Percentiles rank a stretch among this genome's conserved stretches.
Evolutionary conservation across 1,140 invertebrate genomes (phyloP).

Genomic region (Notospermus geniculatus): DNA sequence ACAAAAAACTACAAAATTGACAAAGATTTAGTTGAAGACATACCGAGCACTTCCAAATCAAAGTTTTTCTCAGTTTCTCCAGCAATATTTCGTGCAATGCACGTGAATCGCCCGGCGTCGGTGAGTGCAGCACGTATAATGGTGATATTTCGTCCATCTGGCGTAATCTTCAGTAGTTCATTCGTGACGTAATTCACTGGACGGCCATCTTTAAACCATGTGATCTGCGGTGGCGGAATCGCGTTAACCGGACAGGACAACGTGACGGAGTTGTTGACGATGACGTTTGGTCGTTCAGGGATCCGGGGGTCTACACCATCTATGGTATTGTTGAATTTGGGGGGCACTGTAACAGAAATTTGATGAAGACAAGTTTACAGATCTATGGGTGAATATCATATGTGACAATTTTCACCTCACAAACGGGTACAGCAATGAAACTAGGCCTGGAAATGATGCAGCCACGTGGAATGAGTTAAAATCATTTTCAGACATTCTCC

Average conservation of each 20-base stretch:
- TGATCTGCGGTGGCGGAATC: constrained; percentile 53
- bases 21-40: neutral
- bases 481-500: too few relatives aligned
- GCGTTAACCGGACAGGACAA: constrained; percentile 55
- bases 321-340: constrained; percentile 36
- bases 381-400: too few relatives aligned
- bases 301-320: constrained; percentile 19
- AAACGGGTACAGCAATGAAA: too few relatives aligned
- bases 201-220: constrained; percentile 44
- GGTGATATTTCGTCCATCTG: constrained; percentile 14
- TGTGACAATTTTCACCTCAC: too few relatives aligned
- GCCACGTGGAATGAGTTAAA: too few relatives aligned
- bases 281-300: constrained; percentile 26
- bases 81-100: constrained; percentile 53
- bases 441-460: too few relatives aligned
- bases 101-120: constrained; percentile 51
- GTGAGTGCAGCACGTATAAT: constrained; percentile 20
- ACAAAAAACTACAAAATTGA: too few relatives aligned
- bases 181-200: constrained; percentile 8
- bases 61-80: constrained; percentile 27
- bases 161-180: constrained; percentile 15
- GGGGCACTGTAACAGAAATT: constrained; percentile 38
- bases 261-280: constrained; percentile 36
- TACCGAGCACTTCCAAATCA: constrained; percentile 34
- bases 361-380: neutral